Evolutionary conservation across 2,113 vertebrate species (phyloP).

Genomic region (Rhinoptilus africanus): DNA sequence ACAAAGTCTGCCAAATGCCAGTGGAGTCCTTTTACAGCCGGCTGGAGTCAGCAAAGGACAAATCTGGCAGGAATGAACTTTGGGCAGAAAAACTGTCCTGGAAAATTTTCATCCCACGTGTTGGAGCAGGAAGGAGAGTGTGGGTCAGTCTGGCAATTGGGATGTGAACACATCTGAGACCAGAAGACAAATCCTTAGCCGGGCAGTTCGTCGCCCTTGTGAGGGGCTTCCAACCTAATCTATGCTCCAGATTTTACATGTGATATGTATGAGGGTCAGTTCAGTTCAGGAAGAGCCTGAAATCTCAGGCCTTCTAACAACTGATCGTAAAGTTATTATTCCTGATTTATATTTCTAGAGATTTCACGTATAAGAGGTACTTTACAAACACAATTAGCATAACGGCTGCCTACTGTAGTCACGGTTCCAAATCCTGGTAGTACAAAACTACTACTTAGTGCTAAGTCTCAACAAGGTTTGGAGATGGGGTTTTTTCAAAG

Average conservation of each 20-base stretch:
- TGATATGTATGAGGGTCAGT: neutral
- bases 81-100: neutral
- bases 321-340: neutral
- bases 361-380: neutral
- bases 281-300: neutral
- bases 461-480: neutral
- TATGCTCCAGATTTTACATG: neutral
- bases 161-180: neutral
- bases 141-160: neutral
- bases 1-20: constrained; percentile 13
- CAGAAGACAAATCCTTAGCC: neutral
- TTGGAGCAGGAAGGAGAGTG: neutral
- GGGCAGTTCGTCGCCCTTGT: neutral
- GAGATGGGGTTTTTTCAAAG: neutral
- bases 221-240: neutral
- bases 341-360: neutral
- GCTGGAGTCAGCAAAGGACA: constrained; percentile 1
- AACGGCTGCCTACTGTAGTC: neutral
- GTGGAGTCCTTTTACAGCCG: neutral
- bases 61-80: neutral
- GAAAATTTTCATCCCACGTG: neutral
- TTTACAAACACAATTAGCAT: neutral
- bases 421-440: neutral
- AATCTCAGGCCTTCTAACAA: neutral
- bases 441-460: neutral